A percentile compares a stretch with the other conserved stretches of the same genome.
Evolutionary conservation across 2,797 vertebrate species (phyloP).

Genomic region (Amblyraja radiata): DNA sequence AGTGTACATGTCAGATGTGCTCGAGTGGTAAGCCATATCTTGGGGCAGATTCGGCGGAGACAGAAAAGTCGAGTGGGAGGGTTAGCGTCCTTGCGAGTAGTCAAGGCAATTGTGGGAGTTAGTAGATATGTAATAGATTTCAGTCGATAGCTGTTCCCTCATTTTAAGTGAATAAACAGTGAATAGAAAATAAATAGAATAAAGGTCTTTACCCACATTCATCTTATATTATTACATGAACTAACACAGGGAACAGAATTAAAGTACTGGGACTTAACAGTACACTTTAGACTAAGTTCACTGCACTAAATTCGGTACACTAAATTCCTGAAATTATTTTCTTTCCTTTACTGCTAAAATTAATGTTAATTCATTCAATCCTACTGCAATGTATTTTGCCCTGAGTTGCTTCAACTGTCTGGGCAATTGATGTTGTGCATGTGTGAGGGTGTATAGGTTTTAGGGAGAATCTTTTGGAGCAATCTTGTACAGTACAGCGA

Average conservation of each 20-base stretch:
- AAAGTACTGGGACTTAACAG: neutral
- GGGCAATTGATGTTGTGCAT: neutral
- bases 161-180: too few relatives aligned
- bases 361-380: neutral
- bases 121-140: too few relatives aligned
- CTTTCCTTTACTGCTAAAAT: neutral
- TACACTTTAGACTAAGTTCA: neutral
- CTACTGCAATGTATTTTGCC: neutral
- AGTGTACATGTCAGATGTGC: too few relatives aligned
- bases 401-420: neutral
- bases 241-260: neutral
- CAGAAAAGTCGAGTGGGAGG: too few relatives aligned
- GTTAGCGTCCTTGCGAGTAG: too few relatives aligned
- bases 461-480: neutral
- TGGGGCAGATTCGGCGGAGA: too few relatives aligned
- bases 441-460: neutral
- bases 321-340: neutral
- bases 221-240: too few relatives aligned
- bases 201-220: neutral
- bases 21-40: too few relatives aligned
- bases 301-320: too few relatives aligned
- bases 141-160: too few relatives aligned
- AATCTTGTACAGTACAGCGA: neutral
- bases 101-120: too few relatives aligned
- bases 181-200: neutral